Conservation (phyloP, 1,140 invertebrate species). For the Geopemphigus sp. region DNA sequence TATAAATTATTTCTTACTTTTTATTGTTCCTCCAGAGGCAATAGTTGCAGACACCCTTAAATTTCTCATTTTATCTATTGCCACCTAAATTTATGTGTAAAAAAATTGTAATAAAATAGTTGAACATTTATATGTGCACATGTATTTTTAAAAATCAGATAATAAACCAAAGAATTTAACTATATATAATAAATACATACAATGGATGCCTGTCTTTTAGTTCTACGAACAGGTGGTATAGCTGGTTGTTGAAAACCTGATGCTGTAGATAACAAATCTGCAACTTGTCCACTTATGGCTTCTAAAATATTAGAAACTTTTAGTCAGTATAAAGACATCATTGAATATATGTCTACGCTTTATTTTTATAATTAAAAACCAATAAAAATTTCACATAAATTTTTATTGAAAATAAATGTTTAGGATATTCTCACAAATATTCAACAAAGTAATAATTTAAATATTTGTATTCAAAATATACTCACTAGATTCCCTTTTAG, state of each 20-base stretch:
- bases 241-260: slow-evolving; percentile 42
- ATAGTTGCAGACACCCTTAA: slow-evolving; percentile 16
- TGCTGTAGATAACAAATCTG: slow-evolving; percentile 21
- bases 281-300: background rate
- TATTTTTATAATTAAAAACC: too few species aligned
- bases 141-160: too few species aligned
- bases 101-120: background rate
- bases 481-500: slow-evolving; percentile 34
- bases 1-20: slow-evolving; percentile 22
- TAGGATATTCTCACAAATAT: too few species aligned
- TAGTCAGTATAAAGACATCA: background rate
- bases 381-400: too few species aligned
- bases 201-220: slow-evolving; percentile 36
- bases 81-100: background rate
- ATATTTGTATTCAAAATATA: background rate
- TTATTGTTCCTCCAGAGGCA: slow-evolving; percentile 5
- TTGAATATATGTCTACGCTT: background rate
- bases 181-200: slow-evolving; percentile 6
- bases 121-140: too few species aligned
- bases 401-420: too few species aligned
- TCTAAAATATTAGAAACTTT: background rate
- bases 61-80: slow-evolving; percentile 3
- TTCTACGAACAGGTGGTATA: slow-evolving; percentile 6
- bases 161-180: too few species aligned
- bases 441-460: too few species aligned